Evolutionary conservation across 2,888 invertebrate species (phyloP), one percentile per base, ranked within the genome.

Genomic region (Priocnemis perturbator): DNA sequence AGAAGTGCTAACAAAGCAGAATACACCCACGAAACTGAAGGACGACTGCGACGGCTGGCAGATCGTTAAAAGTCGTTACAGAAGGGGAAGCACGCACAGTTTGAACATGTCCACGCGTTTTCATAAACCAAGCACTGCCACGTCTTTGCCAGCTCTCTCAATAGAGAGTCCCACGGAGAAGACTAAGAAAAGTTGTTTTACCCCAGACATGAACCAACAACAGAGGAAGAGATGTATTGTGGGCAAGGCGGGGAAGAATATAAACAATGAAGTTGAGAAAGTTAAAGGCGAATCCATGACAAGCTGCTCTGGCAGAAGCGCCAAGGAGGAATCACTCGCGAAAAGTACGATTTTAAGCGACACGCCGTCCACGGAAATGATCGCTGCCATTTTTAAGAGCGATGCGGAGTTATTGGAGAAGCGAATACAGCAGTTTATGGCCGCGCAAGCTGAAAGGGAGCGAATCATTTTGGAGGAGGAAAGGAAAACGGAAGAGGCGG

Each of bases 51-150:
- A 95, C 78, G 98, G 97, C 0, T 98, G 97, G 98, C 92, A 97
- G 74, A 97, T 96, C 0, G 98, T 98, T 0, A 94, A 96, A 82
- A 94, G 94, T 57, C 92, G 94, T 48, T 91, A 91, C 0, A 91
- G 95, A 26, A 91, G 93, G 59, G 92, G 92, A 0, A 93, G 93
- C 85, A 92, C 93, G 17, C 93, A 93, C 67, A 90, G 90, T 79
- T 88, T 91, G 0, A 91, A 91, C 74, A 90, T 91, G 79, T 91
- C 93, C 0, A 94, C 94, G 73, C 91, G 96, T 70, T 96, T 95
- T 83, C 92, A 95, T 83, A 94, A 95, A 85, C 95, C 96, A 0
- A 95, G 95, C 1, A 95, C 95, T 0, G 96, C 96, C 0, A 94
- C 94, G 0, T 96, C 96, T 74, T 87, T 96, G 61, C 96, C 96